Evolutionary conservation across 92 coral and sea anemone species (phyloP).

Genomic region (Epizoanthus illoricatus): DNA sequence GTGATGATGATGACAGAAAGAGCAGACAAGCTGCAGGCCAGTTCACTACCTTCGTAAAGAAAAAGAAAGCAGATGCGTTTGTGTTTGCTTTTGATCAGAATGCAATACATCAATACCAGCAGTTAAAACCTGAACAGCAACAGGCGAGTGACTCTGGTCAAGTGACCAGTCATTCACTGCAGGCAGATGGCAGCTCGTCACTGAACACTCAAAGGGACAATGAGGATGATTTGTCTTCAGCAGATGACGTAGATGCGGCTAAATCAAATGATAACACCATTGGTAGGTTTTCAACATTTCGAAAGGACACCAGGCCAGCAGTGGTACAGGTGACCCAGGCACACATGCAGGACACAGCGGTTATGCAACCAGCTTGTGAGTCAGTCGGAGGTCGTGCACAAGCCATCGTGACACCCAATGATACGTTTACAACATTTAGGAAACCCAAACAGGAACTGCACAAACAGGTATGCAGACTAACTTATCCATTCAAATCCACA

Average conservation of each 20-base stretch:
- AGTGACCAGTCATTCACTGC: background rate
- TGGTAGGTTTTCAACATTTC: constrained; percentile 54
- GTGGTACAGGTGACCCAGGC: background rate
- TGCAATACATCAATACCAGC: constrained; percentile 28
- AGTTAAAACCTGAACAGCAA: background rate
- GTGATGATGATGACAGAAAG: background rate
- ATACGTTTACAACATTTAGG: constrained; percentile 54
- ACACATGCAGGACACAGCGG: background rate
- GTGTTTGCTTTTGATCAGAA: constrained; percentile 64
- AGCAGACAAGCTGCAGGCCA: background rate
- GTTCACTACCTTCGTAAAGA: constrained; percentile 7
- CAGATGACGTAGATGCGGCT: background rate
- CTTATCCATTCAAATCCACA: background rate
- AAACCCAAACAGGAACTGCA: constrained; percentile 7
- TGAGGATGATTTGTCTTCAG: constrained; percentile 5
- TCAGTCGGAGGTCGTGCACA: constrained; percentile 24
- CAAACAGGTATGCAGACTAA: constrained; percentile 9
- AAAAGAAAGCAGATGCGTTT: constrained; percentile 41
- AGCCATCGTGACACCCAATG: constrained; percentile 19
- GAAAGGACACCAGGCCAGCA: constrained; percentile 33
- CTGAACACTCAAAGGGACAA: background rate
- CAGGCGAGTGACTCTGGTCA: background rate
- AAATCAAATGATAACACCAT: constrained; percentile 15
- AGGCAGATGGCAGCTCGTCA: background rate
- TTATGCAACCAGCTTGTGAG: background rate